Conservation (phyloP, 2,797 vertebrate species). For the Myotis findleyi region DNA sequence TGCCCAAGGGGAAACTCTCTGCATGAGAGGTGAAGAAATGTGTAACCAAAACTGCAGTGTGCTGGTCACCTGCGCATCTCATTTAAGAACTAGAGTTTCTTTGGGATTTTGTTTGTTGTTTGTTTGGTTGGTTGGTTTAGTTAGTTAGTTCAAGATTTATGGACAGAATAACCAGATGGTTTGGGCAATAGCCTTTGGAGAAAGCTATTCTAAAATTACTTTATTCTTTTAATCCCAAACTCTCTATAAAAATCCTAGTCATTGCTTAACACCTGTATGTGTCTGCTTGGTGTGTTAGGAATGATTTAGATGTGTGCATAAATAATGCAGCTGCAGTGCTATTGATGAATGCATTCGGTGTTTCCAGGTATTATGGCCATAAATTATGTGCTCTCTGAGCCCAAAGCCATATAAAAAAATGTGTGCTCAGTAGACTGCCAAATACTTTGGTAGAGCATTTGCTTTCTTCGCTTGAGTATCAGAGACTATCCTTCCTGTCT, state of each 20-base stretch:
- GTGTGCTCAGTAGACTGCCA: background rate
- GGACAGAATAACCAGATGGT: conserved; percentile 46
- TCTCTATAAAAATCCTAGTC: conserved; percentile 38
- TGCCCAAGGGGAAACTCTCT: conserved; percentile 60
- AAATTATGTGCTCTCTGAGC: conserved; percentile 12
- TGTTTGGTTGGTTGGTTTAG: background rate
- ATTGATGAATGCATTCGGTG: background rate
- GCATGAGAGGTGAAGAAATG: background rate
- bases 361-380: conserved; percentile 60
- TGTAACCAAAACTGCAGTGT: conserved; percentile 62
- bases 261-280: conserved; percentile 39
- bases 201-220: conserved; percentile 58
- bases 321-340: background rate
- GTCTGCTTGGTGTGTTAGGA: conserved; percentile 51
- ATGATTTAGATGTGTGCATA: conserved; percentile 19
- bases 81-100: conserved; percentile 57
- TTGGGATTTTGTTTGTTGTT: background rate
- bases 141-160: conserved; percentile 35
- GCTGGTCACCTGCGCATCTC: conserved; percentile 80
- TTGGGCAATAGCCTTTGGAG: conserved; percentile 51
- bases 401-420: conserved; percentile 67
- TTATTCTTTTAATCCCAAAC: conserved; percentile 33
- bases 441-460: background rate
- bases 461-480: conserved; percentile 31
- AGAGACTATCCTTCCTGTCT: conserved; percentile 20